Evolutionary conservation across 2,797 vertebrate species (phyloP).

Genomic region (Carduelis carduelis): DNA sequence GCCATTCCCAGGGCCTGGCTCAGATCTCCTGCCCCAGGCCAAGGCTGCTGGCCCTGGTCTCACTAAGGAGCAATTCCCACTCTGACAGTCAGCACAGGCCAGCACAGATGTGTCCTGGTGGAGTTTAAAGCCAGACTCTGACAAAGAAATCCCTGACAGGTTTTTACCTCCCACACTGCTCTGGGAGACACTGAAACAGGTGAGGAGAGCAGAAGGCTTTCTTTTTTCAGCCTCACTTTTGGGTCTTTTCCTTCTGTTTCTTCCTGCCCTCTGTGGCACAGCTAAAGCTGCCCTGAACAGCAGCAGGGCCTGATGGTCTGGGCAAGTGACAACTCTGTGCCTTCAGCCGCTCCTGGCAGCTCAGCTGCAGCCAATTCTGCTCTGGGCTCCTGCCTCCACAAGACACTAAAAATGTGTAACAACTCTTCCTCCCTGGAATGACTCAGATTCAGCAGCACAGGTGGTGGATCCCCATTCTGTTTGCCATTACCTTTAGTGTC

Average conservation of each 20-base stretch:
- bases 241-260: background rate
- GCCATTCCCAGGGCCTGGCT: background rate
- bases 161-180: background rate
- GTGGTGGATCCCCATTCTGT: background rate
- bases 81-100: background rate
- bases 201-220: background rate
- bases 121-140: background rate
- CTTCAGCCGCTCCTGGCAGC: background rate
- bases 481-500: conserved; percentile 84
- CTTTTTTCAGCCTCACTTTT: background rate
- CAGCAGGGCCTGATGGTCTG: background rate
- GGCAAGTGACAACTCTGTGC: background rate
- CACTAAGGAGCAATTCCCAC: background rate
- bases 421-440: background rate
- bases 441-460: background rate
- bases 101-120: background rate
- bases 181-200: background rate
- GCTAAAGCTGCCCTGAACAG: background rate
- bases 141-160: background rate
- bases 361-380: background rate
- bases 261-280: background rate
- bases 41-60: background rate
- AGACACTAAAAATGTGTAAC: accelerated
- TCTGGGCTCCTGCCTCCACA: no score
- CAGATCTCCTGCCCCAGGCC: accelerated